Conservation (phyloP, 2,113 vertebrate species). For the Macrotis lagotis region DNA sequence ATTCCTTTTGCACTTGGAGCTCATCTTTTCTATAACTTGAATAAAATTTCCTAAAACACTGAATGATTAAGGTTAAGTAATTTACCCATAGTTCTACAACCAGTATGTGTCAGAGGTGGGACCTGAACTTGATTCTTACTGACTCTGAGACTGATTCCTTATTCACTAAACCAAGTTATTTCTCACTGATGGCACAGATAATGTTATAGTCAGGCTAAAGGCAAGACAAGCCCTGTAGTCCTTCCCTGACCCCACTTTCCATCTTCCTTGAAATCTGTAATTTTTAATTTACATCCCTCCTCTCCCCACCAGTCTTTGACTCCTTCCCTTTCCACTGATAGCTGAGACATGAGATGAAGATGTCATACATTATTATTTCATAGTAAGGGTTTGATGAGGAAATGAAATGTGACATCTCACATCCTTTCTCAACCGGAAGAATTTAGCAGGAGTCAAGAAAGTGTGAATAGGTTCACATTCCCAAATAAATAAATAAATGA, state of each 20-base stretch:
- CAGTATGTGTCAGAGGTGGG: background rate
- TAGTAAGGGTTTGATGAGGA: constrained; percentile 7
- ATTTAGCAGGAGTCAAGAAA: constrained; percentile 37
- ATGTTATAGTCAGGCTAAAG: background rate
- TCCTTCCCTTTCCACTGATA: background rate
- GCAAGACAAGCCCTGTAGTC: background rate
- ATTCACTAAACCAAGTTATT: background rate
- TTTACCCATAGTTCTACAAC: background rate
- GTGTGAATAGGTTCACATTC: constrained; percentile 8
- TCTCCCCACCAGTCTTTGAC: background rate
- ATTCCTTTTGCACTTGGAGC: background rate
- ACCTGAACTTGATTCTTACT: background rate
- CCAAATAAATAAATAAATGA: constrained; percentile 11
- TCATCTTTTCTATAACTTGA: background rate
- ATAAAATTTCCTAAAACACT: background rate
- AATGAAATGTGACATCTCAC: constrained; percentile 37
- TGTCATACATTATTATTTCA: background rate
- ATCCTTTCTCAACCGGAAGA: constrained; percentile 36
- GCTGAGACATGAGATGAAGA: background rate
- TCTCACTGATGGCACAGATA: constrained; percentile 13
- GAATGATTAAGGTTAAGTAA: background rate
- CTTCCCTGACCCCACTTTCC: background rate
- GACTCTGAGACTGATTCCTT: background rate
- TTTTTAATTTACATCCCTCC: constrained; percentile 16
- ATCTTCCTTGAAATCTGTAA: constrained; percentile 13